Percentiles rank a stretch among this genome's conserved stretches.
Evolutionary conservation across 2,113 vertebrate species (phyloP).

Genomic region (Larimichthys polyactis): DNA sequence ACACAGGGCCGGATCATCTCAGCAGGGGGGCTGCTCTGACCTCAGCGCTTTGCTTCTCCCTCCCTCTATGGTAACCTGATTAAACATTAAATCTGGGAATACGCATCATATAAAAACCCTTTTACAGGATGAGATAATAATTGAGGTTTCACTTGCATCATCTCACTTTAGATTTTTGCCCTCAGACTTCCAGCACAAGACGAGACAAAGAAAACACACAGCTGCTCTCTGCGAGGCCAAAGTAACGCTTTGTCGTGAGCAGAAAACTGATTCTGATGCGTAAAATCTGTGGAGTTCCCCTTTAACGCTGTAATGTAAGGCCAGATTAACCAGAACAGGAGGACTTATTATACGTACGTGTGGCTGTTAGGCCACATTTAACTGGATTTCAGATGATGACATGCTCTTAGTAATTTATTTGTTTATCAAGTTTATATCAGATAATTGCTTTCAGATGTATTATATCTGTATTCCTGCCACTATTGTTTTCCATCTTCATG

Average conservation of each 20-base stretch:
- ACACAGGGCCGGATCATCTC: too few relatives aligned
- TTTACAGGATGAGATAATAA: too few relatives aligned
- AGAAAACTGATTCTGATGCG: background rate
- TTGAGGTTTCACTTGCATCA: too few relatives aligned
- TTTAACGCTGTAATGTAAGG: background rate
- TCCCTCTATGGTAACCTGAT: too few relatives aligned
- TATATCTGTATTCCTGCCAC: background rate
- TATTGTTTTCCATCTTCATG: background rate
- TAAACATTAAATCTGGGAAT: too few relatives aligned
- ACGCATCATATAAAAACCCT: too few relatives aligned
- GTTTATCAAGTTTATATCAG: background rate
- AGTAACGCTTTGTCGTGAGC: background rate
- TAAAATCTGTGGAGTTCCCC: background rate
- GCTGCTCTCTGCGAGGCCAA: background rate
- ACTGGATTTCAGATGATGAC: background rate
- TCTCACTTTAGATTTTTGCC: too few relatives aligned
- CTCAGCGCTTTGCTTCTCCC: too few relatives aligned
- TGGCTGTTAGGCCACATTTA: background rate
- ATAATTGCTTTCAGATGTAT: constrained; percentile 21
- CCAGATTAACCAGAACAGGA: too few relatives aligned
- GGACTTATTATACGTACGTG: background rate
- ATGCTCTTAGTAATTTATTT: background rate
- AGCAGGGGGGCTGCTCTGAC: too few relatives aligned
- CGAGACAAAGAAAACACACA: too few relatives aligned
- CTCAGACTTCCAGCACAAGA: too few relatives aligned